Conservation (phyloP, 2,797 vertebrate genomes). For the Rhinophrynus dorsalis region DNA sequence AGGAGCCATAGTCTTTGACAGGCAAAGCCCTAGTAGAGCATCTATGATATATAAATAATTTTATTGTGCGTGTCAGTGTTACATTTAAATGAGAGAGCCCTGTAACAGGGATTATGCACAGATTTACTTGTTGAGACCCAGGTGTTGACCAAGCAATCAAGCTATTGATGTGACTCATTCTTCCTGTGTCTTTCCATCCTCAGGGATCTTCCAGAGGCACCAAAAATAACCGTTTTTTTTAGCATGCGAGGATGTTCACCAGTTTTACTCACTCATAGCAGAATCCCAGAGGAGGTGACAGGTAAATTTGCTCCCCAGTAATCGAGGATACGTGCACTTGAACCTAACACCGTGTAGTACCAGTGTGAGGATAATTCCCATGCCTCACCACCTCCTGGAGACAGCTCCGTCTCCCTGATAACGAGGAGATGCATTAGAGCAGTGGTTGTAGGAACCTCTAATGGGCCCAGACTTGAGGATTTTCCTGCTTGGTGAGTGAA, state of each 20-base stretch:
- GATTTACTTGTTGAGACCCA: neutral
- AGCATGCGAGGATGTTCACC: neutral
- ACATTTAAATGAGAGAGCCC: neutral
- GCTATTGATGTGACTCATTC: slow-evolving; percentile 10
- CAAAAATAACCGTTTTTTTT: neutral
- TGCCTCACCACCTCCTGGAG: too few species aligned
- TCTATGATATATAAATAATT: too few species aligned
- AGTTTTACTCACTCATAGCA: neutral
- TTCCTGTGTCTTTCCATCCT: slow-evolving; percentile 17
- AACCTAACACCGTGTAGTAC: too few species aligned
- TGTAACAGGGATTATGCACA: neutral
- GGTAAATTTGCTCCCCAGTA: slow-evolving; percentile 1
- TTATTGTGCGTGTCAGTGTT: too few species aligned
- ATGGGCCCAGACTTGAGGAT: too few species aligned
- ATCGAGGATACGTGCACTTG: neutral
- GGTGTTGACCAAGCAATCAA: slow-evolving; percentile 13
- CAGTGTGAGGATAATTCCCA: too few species aligned
- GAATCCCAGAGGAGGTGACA: slow-evolving; percentile 14
- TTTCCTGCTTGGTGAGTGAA: too few species aligned
- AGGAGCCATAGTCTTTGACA: too few species aligned
- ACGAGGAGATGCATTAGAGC: too few species aligned
- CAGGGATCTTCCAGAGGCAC: neutral
- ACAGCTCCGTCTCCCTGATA: too few species aligned
- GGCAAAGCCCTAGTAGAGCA: too few species aligned
- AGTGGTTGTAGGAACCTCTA: too few species aligned